Evolutionary conservation across 2,888 invertebrate species (phyloP).

Genomic region (Thera britannica): DNA sequence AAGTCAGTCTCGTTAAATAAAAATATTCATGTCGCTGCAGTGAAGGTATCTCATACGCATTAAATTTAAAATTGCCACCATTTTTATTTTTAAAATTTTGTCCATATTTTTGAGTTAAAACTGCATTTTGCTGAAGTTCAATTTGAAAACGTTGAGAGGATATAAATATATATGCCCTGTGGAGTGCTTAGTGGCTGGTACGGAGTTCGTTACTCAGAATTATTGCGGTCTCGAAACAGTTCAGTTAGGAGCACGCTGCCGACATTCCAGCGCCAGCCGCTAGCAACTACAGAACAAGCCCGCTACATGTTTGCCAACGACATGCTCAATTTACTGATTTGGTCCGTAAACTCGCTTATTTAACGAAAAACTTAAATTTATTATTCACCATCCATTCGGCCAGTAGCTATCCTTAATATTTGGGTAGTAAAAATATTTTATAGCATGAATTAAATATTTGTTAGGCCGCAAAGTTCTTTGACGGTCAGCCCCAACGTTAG

Average conservation of each 20-base stretch:
- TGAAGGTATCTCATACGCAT: conserved; percentile 49
- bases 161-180: conserved; percentile 41
- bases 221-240: conserved; percentile 48
- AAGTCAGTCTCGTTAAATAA: conserved; percentile 51
- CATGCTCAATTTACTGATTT: conserved; percentile 45
- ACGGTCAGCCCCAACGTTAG: conserved; percentile 29
- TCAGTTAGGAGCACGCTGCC: conserved; percentile 34
- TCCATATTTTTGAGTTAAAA: conserved; percentile 42
- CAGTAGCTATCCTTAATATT: conserved; percentile 12
- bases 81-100: conserved; percentile 48
- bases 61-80: conserved; percentile 49
- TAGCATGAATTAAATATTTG: conserved; percentile 9
- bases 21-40: conserved; percentile 51
- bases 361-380: conserved; percentile 14
- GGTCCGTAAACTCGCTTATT: conserved; percentile 35
- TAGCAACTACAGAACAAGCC: conserved; percentile 22
- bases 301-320: conserved; percentile 43
- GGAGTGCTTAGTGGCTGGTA: conserved; percentile 21
- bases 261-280: conserved; percentile 25
- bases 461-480: conserved; percentile 28
- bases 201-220: conserved; percentile 50
- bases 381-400: background rate
- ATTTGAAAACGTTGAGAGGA: conserved; percentile 48
- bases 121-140: conserved; percentile 43
- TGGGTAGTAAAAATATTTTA: conserved; percentile 7